Evolutionary conservation across 2,797 vertebrate genomes (phyloP).

Genomic region (Chloroceryle inda): DNA sequence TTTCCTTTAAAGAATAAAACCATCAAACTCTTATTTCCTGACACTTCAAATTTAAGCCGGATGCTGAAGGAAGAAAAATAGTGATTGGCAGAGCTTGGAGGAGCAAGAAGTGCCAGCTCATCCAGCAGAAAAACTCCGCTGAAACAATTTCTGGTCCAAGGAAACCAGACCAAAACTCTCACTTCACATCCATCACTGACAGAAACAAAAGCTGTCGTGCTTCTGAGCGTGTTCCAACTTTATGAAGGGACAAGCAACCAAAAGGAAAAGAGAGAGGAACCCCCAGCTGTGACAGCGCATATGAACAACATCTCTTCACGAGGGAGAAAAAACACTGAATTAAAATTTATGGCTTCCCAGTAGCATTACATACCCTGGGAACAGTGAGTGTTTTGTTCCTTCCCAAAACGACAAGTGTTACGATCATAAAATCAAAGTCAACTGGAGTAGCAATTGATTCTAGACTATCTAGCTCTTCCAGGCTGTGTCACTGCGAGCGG

Average conservation of each 20-base stretch:
- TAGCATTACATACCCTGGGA: constrained; percentile 70
- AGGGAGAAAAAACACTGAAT: constrained; percentile 51
- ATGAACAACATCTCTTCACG: constrained; percentile 27
- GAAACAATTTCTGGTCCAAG: background rate
- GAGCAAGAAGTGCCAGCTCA: background rate
- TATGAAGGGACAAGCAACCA: constrained; percentile 40
- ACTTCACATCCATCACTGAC: constrained; percentile 29
- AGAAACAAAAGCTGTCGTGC: constrained; percentile 43
- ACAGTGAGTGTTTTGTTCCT: constrained; percentile 61
- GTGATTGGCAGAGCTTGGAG: constrained; percentile 41
- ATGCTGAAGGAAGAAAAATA: background rate
- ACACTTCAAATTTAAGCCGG: background rate
- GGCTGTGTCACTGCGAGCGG: constrained; percentile 22
- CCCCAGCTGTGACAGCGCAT: constrained; percentile 59
- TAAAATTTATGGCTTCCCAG: constrained; percentile 71
- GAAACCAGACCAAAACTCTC: constrained; percentile 55
- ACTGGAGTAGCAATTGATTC: constrained; percentile 66
- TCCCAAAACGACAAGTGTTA: constrained; percentile 62
- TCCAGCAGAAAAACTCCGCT: background rate
- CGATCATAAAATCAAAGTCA: constrained; percentile 62
- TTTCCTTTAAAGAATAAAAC: constrained; percentile 31
- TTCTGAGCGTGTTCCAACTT: constrained; percentile 7
- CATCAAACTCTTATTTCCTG: constrained; percentile 26
- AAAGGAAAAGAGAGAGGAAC: constrained; percentile 32
- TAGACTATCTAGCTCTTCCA: constrained; percentile 60